phyloP scores from a whole-genome alignment of 2,113 vertebrate genomes.

The Emydura subglobosa region DNA sequence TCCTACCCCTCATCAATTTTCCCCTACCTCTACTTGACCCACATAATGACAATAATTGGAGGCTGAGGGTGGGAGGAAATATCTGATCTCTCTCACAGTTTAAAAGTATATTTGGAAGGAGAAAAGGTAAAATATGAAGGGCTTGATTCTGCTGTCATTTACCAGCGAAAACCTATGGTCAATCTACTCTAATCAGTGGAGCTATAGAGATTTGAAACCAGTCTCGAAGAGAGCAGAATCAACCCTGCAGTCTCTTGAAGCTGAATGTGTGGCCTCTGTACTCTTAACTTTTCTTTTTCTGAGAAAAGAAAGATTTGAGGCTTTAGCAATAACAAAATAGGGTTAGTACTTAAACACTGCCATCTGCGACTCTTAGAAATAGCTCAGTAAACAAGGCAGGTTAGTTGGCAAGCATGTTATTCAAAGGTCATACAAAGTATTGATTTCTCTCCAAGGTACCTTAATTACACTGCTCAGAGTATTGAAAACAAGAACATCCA shows the following conservation, averaged over 20 bases:
- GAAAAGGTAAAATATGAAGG: neutral
- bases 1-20: neutral
- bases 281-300: neutral
- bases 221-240: neutral
- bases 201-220: neutral
- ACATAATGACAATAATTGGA: neutral
- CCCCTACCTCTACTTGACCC: neutral
- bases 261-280: neutral
- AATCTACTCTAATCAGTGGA: rapidly evolving
- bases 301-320: neutral
- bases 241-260: neutral
- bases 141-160: neutral
- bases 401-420: conserved; percentile 7
- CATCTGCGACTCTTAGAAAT: neutral
- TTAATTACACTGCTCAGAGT: conserved; percentile 49
- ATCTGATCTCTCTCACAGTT: neutral
- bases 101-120: neutral
- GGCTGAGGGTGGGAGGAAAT: neutral
- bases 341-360: conserved; percentile 27
- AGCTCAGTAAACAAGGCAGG: conserved; percentile 44
- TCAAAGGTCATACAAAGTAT: conserved; percentile 40
- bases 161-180: neutral
- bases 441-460: conserved; percentile 59
- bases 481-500: conserved; percentile 14
- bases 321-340: neutral